Percentiles rank a stretch among this genome's conserved stretches.
Conservation (phyloP, 1,140 invertebrate species). For the Tyrophagus putrescentiae region DNA sequence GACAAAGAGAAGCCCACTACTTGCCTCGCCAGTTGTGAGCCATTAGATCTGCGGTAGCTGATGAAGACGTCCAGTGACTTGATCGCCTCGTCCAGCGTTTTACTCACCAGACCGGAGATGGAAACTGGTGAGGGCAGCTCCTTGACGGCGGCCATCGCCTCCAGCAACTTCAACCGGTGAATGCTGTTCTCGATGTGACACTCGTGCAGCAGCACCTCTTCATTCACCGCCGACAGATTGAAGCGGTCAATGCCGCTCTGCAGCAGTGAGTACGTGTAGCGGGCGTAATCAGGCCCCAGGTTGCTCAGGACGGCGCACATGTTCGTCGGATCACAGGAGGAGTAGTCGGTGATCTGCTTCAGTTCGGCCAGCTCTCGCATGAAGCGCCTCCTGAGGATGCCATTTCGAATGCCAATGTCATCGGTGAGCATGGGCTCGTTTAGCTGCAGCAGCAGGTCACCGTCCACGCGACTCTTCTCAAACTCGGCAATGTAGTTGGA, state of each 20-base stretch:
- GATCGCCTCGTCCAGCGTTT: slow-evolving; percentile 35
- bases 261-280: slow-evolving; percentile 92
- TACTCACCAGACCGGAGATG: not conserved
- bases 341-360: slow-evolving; percentile 94
- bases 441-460: slow-evolving; percentile 85
- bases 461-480: slow-evolving; percentile 80
- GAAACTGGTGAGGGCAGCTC: slow-evolving; percentile 32
- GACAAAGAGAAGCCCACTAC: not conserved
- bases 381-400: slow-evolving; percentile 81
- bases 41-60: slow-evolving; percentile 90
- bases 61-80: slow-evolving; percentile 93
- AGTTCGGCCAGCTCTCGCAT: slow-evolving; percentile 80
- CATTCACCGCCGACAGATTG: slow-evolving; percentile 51
- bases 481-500: slow-evolving; percentile 64
- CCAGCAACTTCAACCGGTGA: slow-evolving; percentile 72
- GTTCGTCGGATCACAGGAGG: slow-evolving; percentile 75
- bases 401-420: slow-evolving; percentile 83
- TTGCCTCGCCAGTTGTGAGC: slow-evolving; percentile 81
- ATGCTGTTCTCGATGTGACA: slow-evolving; percentile 87
- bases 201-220: slow-evolving; percentile 75
- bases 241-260: slow-evolving; percentile 84
- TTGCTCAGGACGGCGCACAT: slow-evolving; percentile 75
- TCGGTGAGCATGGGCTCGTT: slow-evolving; percentile 77
- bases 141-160: slow-evolving; percentile 72
- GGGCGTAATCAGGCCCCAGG: slow-evolving; percentile 76